These are phyloP conservation scores for Hirundo rustica DNA, from an alignment of 2,797 vertebrate genomes.

Conservation along the genomic window DNA sequence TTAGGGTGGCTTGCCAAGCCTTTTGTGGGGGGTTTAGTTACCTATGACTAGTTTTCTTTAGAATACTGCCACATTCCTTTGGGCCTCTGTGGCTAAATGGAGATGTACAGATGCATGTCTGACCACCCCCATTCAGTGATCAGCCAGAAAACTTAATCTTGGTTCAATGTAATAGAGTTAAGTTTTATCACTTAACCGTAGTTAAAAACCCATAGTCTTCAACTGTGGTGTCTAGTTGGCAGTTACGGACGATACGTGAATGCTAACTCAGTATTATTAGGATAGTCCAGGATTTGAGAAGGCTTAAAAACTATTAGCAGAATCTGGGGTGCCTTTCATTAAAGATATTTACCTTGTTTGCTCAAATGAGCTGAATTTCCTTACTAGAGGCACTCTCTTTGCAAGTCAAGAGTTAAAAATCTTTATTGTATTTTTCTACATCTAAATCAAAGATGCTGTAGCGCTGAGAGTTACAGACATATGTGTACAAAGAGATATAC, in stretches of 20 bases:
- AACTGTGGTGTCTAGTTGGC: background rate
- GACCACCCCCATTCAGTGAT: background rate
- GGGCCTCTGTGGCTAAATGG: slow-evolving; percentile 25
- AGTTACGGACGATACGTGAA: background rate
- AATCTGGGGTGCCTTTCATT: background rate
- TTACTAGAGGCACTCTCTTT: background rate
- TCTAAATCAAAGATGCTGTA: background rate
- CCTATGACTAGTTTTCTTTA: slow-evolving; percentile 56
- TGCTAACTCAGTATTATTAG: background rate
- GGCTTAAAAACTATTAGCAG: background rate
- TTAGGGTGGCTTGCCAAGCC: slow-evolving; percentile 22
- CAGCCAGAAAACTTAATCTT: slow-evolving; percentile 26
- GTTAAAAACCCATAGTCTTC: background rate
- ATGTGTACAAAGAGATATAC: background rate
- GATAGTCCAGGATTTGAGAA: background rate
- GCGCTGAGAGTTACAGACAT: background rate
- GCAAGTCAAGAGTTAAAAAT: slow-evolving; percentile 1
- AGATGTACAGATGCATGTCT: slow-evolving; percentile 23
- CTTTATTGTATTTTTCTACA: background rate
- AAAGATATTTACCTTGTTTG: background rate
- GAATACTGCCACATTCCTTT: slow-evolving; percentile 15
- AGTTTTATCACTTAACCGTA: background rate
- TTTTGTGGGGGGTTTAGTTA: slow-evolving; percentile 41
- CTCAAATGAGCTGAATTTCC: background rate
- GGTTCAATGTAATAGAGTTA: background rate